Conservation (phyloP, 2,888 invertebrate genomes). For the Melipona bicolor region DNA sequence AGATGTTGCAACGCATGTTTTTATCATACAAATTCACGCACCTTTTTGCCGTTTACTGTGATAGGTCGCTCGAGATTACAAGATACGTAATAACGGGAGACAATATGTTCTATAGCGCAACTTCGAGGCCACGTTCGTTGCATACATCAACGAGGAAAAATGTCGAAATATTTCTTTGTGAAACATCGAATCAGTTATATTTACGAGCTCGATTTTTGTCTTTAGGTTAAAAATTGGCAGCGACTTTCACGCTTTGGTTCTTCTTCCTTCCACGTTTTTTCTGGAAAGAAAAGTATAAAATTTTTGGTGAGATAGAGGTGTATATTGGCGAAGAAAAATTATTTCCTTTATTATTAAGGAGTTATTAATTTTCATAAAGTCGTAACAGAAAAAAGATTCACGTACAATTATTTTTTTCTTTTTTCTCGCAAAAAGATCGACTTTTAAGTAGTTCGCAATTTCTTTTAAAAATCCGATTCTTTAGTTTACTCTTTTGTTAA, state of each 20-base stretch:
- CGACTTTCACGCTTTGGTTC: background rate
- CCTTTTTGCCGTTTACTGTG: conserved; percentile 44
- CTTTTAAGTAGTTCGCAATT: background rate
- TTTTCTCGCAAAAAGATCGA: too few relatives aligned
- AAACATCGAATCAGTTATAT: conserved; percentile 7
- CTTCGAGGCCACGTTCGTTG: conserved; percentile 55
- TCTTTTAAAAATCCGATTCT: background rate
- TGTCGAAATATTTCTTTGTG: conserved; percentile 45
- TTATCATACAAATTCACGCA: conserved; percentile 51
- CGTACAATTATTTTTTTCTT: background rate
- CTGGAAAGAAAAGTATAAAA: background rate
- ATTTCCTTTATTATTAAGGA: background rate
- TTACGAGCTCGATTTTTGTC: background rate
- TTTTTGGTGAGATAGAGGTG: background rate
- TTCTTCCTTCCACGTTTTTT: background rate
- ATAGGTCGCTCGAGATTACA: conserved; percentile 29
- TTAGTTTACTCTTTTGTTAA: background rate
- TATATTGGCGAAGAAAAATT: background rate
- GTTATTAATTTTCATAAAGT: too few relatives aligned
- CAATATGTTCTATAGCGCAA: conserved; percentile 39
- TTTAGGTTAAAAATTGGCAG: background rate
- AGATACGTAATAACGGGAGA: conserved; percentile 45
- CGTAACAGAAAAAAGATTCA: too few relatives aligned
- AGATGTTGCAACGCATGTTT: conserved; percentile 32
- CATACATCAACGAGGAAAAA: conserved; percentile 44